Conservation (phyloP, 2,888 invertebrate species). For the Nipponacmea schrenckii region DNA sequence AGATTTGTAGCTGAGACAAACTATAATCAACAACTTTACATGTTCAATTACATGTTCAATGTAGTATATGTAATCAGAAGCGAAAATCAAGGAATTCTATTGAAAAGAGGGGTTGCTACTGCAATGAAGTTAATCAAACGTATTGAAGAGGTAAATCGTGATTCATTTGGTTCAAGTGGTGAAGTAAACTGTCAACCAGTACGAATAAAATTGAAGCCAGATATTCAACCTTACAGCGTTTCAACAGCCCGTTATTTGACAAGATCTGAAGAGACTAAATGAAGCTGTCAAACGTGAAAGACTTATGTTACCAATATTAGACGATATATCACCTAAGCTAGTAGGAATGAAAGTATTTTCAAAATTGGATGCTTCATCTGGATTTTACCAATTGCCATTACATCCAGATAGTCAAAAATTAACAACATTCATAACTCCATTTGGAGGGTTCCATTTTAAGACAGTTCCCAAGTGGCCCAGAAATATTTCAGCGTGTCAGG, state of each 20-base stretch:
- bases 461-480: constrained; percentile 22
- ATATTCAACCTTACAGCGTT: constrained; percentile 18
- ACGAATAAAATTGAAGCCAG: constrained; percentile 16
- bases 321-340: constrained; percentile 29
- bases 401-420: no score
- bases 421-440: no score
- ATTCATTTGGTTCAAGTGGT: no score
- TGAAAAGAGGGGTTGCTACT: constrained; percentile 1
- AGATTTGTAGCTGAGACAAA: constrained; percentile 8
- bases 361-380: no score
- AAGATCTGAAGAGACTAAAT: no score
- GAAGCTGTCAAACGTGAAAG: constrained; percentile 29
- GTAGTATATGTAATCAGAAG: neutral
- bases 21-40: neutral
- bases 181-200: no score
- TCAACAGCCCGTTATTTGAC: constrained; percentile 22
- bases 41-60: no score
- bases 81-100: constrained; percentile 7
- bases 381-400: no score
- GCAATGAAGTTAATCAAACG: constrained; percentile 13
- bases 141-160: no score
- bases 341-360: constrained; percentile 16
- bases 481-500: constrained; percentile 29
- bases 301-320: constrained; percentile 24
- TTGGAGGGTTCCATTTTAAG: constrained; percentile 25